Percentiles rank a stretch among this genome's conserved stretches.
Conservation (phyloP, 1,140 invertebrate species). For the Neuroterus valhalla region DNA sequence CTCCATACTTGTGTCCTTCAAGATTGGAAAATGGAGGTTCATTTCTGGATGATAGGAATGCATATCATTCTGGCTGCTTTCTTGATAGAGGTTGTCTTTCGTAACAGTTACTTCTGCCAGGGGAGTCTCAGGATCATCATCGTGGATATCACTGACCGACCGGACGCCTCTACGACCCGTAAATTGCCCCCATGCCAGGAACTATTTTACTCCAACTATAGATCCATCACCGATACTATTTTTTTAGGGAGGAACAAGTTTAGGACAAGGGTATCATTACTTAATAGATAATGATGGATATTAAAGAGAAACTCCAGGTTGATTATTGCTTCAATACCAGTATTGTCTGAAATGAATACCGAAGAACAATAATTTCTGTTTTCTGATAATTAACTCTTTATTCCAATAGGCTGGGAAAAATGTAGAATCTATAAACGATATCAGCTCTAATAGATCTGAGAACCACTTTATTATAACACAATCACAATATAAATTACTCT, state of each 20-base stretch:
- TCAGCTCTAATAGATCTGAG: no score
- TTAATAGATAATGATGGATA: no score
- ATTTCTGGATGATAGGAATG: background rate
- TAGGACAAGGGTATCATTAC: constrained; percentile 6
- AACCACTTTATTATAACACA: no score
- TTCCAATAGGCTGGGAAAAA: no score
- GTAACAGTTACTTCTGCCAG: constrained; percentile 51
- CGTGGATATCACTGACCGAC: constrained; percentile 51
- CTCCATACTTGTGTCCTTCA: background rate
- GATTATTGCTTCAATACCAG: background rate
- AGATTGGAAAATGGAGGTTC: background rate
- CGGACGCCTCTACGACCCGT: constrained; percentile 42
- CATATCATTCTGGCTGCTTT: background rate
- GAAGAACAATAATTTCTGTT: no score
- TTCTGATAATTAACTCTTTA: no score
- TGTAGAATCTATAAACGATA: no score
- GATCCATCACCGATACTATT: background rate
- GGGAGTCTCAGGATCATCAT: constrained; percentile 42
- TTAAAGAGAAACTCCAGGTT: background rate
- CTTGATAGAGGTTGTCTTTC: constrained; percentile 31
- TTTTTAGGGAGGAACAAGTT: no score
- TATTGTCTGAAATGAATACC: no score
- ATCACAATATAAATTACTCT: no score
- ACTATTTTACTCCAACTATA: constrained; percentile 16
- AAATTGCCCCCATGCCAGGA: constrained; percentile 35